Evolutionary conservation across 1,140 invertebrate species (phyloP), one percentile per base, ranked within the genome.

Genomic region (Anthonomus grandis): DNA sequence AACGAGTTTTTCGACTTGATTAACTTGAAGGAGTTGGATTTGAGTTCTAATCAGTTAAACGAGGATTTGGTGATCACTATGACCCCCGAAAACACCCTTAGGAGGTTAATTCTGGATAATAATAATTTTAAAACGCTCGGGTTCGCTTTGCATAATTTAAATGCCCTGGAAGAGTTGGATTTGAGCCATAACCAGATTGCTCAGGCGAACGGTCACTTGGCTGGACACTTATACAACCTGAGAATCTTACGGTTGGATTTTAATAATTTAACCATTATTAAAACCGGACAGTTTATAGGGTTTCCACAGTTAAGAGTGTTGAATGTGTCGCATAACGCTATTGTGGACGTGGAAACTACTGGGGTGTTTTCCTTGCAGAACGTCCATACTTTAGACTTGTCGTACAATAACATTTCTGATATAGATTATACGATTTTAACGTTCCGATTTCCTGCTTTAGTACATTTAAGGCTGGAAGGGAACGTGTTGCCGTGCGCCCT

Each of bases 141-240:
- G 8, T 74, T 65, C 47, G 76, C 71, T 15, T 78, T 82, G 22
- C 74, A 73, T 21, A 67, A 75, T n/a, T 59, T 86, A 8, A 71
- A 67, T 1, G 77, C 78, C 36, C 67, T 89, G n/a, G 69, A 73
- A 24, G 67, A 74, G 19, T 60, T 89, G 1, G 64, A 79, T 55
- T 60, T 73, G 39, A 51, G 60, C n/a, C 23, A 64, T 46, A 73
- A 73, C 34, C 15, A 60, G 18, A 64, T 73, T 9, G 25, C 31
- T 1, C 25, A 37, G 2, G 8, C 72, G 6, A 56, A 41, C 27
- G 59, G 55, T 3, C 39, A 64, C 9, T 37, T 70, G 6, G 34
- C 60, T 15, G 45, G 46, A n/a, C 50, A 51, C 45, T 24, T 71
- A 13, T 55, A 62, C 27, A 60, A 52, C 19, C 39, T 71, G 9